These are phyloP conservation scores for Odontesthes bonariensis DNA, from an alignment of 2,113 vertebrate species.

Conservation along the genomic window DNA sequence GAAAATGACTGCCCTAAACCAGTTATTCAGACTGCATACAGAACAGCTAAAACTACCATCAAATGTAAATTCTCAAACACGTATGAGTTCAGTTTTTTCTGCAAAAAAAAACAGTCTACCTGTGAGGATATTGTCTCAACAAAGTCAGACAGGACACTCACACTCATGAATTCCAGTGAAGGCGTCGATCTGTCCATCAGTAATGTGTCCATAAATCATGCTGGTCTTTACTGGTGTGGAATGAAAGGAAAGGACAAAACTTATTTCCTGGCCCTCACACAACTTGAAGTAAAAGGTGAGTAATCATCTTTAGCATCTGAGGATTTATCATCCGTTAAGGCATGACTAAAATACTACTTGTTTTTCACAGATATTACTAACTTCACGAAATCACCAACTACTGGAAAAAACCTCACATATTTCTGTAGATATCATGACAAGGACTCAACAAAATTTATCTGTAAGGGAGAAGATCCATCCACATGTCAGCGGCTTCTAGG, in stretches of 20 bases:
- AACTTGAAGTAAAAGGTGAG: fast-evolving
- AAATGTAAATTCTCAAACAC: background rate
- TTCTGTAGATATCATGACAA: fast-evolving
- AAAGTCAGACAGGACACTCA: background rate
- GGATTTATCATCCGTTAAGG: fast-evolving
- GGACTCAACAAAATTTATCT: constrained; percentile 11
- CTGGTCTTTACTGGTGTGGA: constrained; percentile 47
- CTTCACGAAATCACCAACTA: fast-evolving
- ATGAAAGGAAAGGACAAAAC: fast-evolving
- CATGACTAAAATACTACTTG: fast-evolving
- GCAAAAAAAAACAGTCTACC: constrained; percentile 1
- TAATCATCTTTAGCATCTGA: background rate
- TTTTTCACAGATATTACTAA: fast-evolving
- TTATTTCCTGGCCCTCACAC: fast-evolving
- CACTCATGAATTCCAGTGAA: background rate
- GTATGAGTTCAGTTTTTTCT: background rate
- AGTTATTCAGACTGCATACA: fast-evolving
- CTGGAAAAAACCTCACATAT: constrained; percentile 2
- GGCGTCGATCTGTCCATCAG: constrained; percentile 6
- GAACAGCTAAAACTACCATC: background rate
- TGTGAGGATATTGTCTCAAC: fast-evolving
- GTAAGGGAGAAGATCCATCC: constrained; percentile 41
- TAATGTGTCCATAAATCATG: background rate
- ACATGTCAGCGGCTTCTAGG: fast-evolving
- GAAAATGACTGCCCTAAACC: fast-evolving